phyloP scores from a whole-genome alignment of 2,888 invertebrate species.

The Thymelicus acteon region DNA sequence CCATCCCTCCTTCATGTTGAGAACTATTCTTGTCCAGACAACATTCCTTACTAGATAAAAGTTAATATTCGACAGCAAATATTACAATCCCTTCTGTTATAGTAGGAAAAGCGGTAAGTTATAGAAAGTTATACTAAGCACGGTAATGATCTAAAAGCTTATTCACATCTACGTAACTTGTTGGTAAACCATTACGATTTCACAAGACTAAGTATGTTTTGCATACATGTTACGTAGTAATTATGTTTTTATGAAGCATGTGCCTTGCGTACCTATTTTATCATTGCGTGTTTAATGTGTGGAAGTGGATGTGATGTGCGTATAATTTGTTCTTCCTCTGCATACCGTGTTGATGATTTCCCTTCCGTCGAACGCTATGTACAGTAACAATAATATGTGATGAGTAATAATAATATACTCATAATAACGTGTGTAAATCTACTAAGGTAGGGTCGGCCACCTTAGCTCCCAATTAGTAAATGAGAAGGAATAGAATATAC shows the following conservation, averaged over 20 bases:
- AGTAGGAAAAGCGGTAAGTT: no score
- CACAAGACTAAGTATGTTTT: no score
- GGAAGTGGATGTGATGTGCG: slow-evolving; percentile 30
- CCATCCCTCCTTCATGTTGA: no score
- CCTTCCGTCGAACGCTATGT: slow-evolving; percentile 49
- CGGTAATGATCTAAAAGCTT: no score
- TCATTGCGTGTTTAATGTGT: slow-evolving; percentile 14
- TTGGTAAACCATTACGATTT: no score
- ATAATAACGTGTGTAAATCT: neutral
- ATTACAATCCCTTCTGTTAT: no score
- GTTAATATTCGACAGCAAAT: no score
- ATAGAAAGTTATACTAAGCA: no score
- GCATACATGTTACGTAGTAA: neutral
- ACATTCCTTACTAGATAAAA: no score
- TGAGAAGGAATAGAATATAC: neutral
- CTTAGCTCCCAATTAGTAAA: neutral
- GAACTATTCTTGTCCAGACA: no score
- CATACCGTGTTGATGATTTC: slow-evolving; percentile 53
- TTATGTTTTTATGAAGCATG: neutral
- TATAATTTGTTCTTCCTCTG: slow-evolving; percentile 54
- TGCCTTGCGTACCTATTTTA: neutral
- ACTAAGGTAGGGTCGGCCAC: neutral
- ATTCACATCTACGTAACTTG: no score
- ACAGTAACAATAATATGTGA: neutral
- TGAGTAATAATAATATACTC: neutral